These are phyloP conservation scores for Lasioglossum oenotherae DNA, from an alignment of 2,888 invertebrate genomes.

Conservation along the genomic window DNA sequence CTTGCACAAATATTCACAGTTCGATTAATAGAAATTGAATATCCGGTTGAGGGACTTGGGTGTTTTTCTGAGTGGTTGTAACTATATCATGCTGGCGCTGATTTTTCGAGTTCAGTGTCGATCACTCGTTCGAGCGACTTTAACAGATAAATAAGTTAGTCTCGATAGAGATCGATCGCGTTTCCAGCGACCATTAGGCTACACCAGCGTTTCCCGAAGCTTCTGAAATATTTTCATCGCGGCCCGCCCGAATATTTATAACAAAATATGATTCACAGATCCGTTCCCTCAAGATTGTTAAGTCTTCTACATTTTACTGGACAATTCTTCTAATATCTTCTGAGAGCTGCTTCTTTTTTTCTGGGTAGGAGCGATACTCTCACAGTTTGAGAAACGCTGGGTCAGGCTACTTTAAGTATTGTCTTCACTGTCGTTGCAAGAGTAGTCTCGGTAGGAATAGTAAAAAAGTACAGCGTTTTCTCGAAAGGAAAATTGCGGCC, in stretches of 20 bases:
- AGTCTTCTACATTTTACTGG: neutral
- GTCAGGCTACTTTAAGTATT: neutral
- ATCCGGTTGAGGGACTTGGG: neutral
- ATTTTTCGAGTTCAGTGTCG: neutral
- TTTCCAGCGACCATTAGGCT: neutral
- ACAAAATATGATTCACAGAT: slow-evolving; percentile 6
- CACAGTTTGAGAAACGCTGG: neutral
- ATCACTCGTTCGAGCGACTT: neutral
- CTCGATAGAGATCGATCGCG: slow-evolving; percentile 11
- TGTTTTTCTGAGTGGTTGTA: neutral
- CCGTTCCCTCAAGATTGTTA: neutral
- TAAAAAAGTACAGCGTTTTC: slow-evolving; percentile 8
- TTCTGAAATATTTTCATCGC: neutral
- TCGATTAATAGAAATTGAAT: neutral
- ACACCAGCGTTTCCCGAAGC: neutral
- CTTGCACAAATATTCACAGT: neutral
- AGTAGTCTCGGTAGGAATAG: slow-evolving; percentile 14
- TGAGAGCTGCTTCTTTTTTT: neutral
- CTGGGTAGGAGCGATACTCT: neutral
- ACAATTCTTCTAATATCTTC: neutral
- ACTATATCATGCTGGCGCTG: neutral
- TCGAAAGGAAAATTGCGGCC: neutral
- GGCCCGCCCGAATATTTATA: neutral
- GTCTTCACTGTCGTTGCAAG: slow-evolving; percentile 13
- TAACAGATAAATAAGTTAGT: neutral